These are phyloP conservation scores for Kradibia gibbosae DNA, from an alignment of 1,140 invertebrate genomes.

Conservation along the genomic window DNA sequence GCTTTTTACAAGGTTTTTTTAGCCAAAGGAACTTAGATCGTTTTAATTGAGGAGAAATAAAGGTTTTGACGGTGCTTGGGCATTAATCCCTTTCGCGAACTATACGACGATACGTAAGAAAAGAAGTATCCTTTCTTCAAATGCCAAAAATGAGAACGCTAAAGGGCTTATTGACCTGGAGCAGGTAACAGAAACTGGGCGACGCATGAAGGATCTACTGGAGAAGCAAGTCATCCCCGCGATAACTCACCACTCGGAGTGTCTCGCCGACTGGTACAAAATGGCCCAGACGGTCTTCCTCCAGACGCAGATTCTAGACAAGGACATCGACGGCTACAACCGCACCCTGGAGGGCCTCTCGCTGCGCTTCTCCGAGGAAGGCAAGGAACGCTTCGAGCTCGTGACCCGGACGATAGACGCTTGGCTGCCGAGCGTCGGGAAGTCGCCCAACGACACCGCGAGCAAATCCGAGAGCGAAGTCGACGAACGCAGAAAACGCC, in stretches of 20 bases:
- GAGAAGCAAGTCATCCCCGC: slow-evolving; percentile 78
- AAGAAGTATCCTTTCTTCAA: too few relatives aligned
- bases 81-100: too few relatives aligned
- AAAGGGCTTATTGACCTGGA: neutral
- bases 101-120: too few relatives aligned
- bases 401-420: slow-evolving; percentile 60
- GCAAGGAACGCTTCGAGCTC: slow-evolving; percentile 64
- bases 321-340: slow-evolving; percentile 78
- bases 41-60: too few relatives aligned
- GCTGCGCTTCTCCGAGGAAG: slow-evolving; percentile 65
- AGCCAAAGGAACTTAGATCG: too few relatives aligned
- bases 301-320: slow-evolving; percentile 83
- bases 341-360: slow-evolving; percentile 62
- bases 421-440: slow-evolving; percentile 58
- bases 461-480: slow-evolving; percentile 26
- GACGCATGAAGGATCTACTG: slow-evolving; percentile 78
- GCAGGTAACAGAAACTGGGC: slow-evolving; percentile 78
- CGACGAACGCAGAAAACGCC: slow-evolving; percentile 1
- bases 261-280: slow-evolving; percentile 88
- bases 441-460: slow-evolving; percentile 57
- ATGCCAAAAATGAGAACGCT: too few relatives aligned
- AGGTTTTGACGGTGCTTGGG: too few relatives aligned
- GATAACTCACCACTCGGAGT: slow-evolving; percentile 80
- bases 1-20: too few relatives aligned
- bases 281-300: slow-evolving; percentile 85